Evolutionary conservation across 2,888 invertebrate species (phyloP).

Genomic region (Nomada ruficornis): DNA sequence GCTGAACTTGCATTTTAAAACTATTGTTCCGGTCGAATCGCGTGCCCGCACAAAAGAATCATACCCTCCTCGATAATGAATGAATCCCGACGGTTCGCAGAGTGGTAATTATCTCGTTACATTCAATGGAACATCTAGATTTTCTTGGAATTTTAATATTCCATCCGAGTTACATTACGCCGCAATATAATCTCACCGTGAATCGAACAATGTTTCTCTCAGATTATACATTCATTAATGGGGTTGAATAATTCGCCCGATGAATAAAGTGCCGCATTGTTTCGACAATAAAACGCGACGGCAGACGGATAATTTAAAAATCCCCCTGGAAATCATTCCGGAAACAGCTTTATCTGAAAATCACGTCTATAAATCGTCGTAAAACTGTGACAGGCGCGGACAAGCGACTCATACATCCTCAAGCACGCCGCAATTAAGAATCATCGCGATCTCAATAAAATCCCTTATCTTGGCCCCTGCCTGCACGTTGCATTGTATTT

Average conservation of each 20-base stretch:
- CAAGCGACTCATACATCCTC: background rate
- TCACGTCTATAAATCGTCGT: background rate
- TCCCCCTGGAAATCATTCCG: background rate
- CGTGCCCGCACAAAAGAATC: slow-evolving; percentile 50
- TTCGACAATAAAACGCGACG: background rate
- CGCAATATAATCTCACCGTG: background rate
- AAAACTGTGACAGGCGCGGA: background rate
- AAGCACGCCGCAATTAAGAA: slow-evolving; percentile 7
- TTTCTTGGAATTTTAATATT: slow-evolving; percentile 1
- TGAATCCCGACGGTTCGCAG: slow-evolving; percentile 29
- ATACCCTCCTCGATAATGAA: slow-evolving; percentile 52
- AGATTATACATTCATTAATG: background rate
- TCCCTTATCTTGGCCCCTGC: background rate
- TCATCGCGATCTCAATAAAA: background rate
- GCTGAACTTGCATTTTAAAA: slow-evolving; percentile 53
- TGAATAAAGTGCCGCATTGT: background rate
- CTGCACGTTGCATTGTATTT: slow-evolving; percentile 31
- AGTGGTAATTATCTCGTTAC: slow-evolving; percentile 50
- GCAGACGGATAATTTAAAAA: too few species aligned
- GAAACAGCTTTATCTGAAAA: background rate
- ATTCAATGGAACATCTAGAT: slow-evolving; percentile 28
- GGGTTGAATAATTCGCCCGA: background rate
- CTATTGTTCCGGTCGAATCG: slow-evolving; percentile 49
- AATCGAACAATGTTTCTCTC: background rate
- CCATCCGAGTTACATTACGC: too few species aligned